These are phyloP conservation scores for Candoia aspera DNA, from an alignment of 2,113 vertebrate genomes.

Conservation along the genomic window DNA sequence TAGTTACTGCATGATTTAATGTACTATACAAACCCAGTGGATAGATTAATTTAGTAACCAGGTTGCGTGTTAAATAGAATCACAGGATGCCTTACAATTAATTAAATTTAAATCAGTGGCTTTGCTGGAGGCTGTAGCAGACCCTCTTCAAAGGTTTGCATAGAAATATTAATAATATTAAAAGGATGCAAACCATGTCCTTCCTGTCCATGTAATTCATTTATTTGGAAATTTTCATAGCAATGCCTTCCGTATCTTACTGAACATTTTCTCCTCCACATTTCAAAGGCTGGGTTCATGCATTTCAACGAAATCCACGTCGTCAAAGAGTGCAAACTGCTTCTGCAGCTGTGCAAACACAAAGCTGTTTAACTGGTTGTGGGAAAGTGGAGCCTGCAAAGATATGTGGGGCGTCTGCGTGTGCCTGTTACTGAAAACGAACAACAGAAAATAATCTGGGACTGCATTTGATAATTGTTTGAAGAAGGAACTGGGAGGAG, in stretches of 20 bases:
- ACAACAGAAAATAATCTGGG: background rate
- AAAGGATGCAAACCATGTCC: background rate
- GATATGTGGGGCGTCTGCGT: background rate
- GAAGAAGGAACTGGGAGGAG: background rate
- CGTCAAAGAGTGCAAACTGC: too few relatives aligned
- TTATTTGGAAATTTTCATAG: background rate
- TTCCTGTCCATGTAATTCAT: background rate
- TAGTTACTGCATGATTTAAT: background rate
- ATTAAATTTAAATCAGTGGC: background rate
- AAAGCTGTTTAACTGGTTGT: background rate
- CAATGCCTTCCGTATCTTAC: background rate
- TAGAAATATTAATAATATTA: background rate
- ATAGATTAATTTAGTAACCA: background rate
- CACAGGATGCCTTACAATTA: too few relatives aligned
- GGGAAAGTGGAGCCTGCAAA: background rate
- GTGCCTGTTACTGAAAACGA: background rate
- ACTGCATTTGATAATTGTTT: background rate
- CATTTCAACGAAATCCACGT: background rate
- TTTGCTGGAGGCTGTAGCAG: background rate
- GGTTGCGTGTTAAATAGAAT: background rate
- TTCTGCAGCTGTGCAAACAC: background rate
- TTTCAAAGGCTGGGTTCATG: background rate
- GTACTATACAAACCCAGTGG: background rate
- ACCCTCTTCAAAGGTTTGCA: background rate
- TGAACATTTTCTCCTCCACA: background rate